These are phyloP conservation scores for Thymallus thymallus DNA, from an alignment of 2,113 vertebrate genomes.

Conservation along the genomic window DNA sequence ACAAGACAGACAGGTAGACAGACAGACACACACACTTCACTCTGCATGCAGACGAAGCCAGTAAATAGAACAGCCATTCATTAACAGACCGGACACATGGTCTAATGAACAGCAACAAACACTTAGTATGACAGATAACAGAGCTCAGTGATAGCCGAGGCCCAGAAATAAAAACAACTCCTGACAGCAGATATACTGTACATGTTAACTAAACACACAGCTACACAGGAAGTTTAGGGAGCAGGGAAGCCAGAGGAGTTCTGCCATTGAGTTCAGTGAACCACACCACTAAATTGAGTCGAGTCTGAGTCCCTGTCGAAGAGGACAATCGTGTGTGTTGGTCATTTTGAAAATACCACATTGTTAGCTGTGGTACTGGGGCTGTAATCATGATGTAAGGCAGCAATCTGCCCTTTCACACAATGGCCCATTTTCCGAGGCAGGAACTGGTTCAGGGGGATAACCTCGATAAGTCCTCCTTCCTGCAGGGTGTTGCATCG, in stretches of 20 bases:
- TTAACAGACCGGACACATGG: slow-evolving; percentile 18
- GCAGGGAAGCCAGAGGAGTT: slow-evolving; percentile 35
- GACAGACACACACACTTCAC: slow-evolving; percentile 12
- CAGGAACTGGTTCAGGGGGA: slow-evolving; percentile 49
- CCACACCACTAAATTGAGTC: slow-evolving; percentile 16
- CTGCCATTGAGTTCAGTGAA: slow-evolving; percentile 22
- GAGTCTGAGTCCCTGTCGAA: slow-evolving; percentile 8
- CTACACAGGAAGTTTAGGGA: slow-evolving; percentile 20
- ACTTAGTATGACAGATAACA: slow-evolving; percentile 20
- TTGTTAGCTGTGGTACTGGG: slow-evolving; percentile 35
- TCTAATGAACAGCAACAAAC: slow-evolving; percentile 28
- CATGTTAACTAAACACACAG: slow-evolving; percentile 12
- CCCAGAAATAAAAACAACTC: slow-evolving; percentile 37
- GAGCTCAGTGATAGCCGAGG: slow-evolving; percentile 14
- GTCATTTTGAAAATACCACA: slow-evolving; percentile 30
- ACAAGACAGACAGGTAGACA: background rate
- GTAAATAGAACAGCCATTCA: slow-evolving; percentile 5
- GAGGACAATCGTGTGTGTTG: slow-evolving; percentile 8
- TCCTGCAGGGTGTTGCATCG: slow-evolving; percentile 39
- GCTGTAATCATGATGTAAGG: slow-evolving; percentile 17
- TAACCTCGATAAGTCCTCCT: slow-evolving; percentile 45
- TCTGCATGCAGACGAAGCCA: background rate
- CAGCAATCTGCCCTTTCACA: slow-evolving; percentile 42
- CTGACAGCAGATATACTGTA: slow-evolving; percentile 30
- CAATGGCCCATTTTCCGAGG: slow-evolving; percentile 53